A percentile compares a stretch with the other conserved stretches of the same genome.
Conservation (phyloP, 2,888 invertebrate genomes). For the Hoplodrina ambigua region DNA sequence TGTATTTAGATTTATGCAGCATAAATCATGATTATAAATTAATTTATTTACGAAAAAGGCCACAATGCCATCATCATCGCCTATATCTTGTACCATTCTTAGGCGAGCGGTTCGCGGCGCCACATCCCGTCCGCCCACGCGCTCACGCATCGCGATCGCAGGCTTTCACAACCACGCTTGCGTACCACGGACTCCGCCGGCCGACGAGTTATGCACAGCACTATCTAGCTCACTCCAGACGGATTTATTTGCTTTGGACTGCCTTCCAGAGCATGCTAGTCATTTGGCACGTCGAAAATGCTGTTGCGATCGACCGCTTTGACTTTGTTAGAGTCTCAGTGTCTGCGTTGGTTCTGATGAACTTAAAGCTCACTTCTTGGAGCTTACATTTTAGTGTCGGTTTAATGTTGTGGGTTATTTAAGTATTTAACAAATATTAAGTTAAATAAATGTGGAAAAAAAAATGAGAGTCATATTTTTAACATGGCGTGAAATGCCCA, state of each 20-base stretch:
- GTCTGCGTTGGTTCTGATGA: conserved; percentile 5
- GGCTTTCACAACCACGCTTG: conserved; percentile 85
- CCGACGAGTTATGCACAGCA: conserved; percentile 61
- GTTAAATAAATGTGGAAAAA: not conserved
- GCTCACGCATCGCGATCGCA: conserved; percentile 81
- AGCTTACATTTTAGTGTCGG: not conserved
- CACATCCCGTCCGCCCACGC: conserved; percentile 87
- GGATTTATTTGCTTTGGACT: conserved; percentile 63
- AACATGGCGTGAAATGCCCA: not conserved
- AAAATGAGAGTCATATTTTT: not conserved
- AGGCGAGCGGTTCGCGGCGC: conserved; percentile 67
- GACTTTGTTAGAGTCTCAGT: not conserved
- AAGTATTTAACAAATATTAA: not conserved
- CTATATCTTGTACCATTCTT: conserved; percentile 51
- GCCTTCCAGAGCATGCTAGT: conserved; percentile 52
- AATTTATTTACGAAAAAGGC: conserved; percentile 5
- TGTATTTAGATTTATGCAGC: not conserved
- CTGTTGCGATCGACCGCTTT: conserved; percentile 7
- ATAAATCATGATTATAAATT: not conserved
- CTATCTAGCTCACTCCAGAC: conserved; percentile 57
- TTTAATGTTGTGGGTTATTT: not conserved
- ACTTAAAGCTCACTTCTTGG: not conserved
- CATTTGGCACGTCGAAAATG: conserved; percentile 54
- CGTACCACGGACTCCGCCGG: conserved; percentile 67
- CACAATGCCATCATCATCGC: conserved; percentile 18